Evolutionary conservation across 1,140 invertebrate genomes (phyloP).

Genomic region (Xylocopa sonorina): DNA sequence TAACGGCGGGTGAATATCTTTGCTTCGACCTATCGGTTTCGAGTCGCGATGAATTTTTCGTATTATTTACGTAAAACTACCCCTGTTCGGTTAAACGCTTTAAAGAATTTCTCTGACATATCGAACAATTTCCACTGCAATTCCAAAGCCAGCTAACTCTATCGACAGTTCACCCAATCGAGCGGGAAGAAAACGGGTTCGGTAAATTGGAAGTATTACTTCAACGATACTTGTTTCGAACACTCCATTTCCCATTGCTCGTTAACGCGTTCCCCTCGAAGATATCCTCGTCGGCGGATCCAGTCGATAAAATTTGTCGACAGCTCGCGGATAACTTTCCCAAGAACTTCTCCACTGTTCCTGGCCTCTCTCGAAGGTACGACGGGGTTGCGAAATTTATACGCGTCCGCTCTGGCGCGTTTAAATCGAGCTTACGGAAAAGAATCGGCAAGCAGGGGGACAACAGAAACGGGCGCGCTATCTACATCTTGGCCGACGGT

Average conservation of each 20-base stretch:
- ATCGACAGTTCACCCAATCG: background rate
- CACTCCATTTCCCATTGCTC: background rate
- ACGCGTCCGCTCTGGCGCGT: background rate
- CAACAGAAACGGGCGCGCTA: constrained; percentile 13
- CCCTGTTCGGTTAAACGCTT: too few species aligned
- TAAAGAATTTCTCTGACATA: too few species aligned
- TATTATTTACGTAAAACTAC: too few species aligned
- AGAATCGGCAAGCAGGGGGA: constrained; percentile 23
- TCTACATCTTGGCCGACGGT: constrained; percentile 33
- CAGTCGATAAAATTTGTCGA: constrained; percentile 4
- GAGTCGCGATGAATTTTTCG: too few species aligned
- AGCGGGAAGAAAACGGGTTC: background rate
- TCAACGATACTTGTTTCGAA: background rate
- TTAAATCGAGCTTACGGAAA: constrained; percentile 21
- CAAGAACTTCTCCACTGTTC: background rate
- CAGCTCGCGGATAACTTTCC: background rate
- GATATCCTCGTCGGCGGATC: constrained; percentile 10
- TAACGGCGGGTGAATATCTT: too few species aligned
- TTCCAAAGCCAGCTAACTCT: too few species aligned
- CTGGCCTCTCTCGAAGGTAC: too few species aligned
- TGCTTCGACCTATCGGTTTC: too few species aligned
- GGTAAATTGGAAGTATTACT: background rate
- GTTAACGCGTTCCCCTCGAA: background rate
- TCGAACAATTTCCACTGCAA: too few species aligned
- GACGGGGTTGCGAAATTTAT: constrained; percentile 9